A percentile compares a stretch with the other conserved stretches of the same genome.
phyloP scores from a whole-genome alignment of 2,888 invertebrate species.

The Therioaphis trifolii region DNA sequence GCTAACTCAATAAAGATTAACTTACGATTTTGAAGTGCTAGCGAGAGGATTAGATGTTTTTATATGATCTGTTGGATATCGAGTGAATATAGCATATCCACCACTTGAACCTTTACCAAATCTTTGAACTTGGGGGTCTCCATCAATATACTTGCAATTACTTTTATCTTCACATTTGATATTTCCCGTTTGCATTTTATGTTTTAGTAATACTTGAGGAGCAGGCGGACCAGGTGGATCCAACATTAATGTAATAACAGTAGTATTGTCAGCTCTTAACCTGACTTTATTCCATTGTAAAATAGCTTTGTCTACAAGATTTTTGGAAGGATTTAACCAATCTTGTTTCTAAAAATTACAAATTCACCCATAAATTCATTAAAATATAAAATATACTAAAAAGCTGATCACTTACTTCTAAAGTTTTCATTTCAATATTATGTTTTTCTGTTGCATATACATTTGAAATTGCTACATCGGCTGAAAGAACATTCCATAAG shows the following conservation, averaged over 20 bases:
- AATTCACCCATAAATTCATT: too few relatives aligned
- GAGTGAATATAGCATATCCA: constrained; percentile 64
- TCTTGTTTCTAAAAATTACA: constrained; percentile 66
- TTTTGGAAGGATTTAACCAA: constrained; percentile 92
- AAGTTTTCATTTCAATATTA: constrained; percentile 70
- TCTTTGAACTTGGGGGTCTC: constrained; percentile 60
- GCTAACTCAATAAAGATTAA: too few relatives aligned
- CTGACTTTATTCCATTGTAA: constrained; percentile 86
- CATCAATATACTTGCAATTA: constrained; percentile 51
- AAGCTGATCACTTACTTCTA: constrained; percentile 32
- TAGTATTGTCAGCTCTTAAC: constrained; percentile 96
- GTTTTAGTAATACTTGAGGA: constrained; percentile 60
- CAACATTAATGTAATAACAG: constrained; percentile 90
- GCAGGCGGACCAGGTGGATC: constrained; percentile 86
- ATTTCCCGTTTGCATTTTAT: constrained; percentile 59
- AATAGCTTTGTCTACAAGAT: constrained; percentile 84
- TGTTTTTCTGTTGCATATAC: constrained; percentile 85
- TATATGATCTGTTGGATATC: constrained; percentile 62
- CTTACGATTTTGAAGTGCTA: constrained; percentile 52
- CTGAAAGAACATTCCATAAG: constrained; percentile 93
- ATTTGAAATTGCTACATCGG: constrained; percentile 84
- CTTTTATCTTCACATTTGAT: constrained; percentile 59
- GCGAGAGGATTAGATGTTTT: constrained; percentile 35
- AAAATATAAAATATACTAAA: neutral
- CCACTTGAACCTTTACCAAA: constrained; percentile 59